Conservation (phyloP, 2,113 vertebrate genomes). For the Eidolon helvum region DNA sequence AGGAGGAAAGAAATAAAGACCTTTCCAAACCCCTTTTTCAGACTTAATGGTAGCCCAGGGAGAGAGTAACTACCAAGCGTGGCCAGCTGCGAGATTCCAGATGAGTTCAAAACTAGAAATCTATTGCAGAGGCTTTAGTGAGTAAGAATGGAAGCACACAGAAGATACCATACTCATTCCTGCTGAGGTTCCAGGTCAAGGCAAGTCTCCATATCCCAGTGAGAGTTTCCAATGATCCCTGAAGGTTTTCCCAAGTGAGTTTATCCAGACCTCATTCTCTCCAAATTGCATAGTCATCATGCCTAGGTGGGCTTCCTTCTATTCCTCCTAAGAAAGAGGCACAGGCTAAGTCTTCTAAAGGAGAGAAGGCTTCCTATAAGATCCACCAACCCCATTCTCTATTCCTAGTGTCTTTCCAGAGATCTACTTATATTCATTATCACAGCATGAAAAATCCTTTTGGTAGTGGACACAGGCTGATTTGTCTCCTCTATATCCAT, state of each 20-base stretch:
- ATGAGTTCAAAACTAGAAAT: background rate
- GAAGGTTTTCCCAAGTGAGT: background rate
- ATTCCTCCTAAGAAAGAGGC: background rate
- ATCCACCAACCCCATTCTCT: background rate
- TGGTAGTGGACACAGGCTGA: background rate
- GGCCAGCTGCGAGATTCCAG: background rate
- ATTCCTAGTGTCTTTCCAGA: background rate
- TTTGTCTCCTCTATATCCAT: background rate
- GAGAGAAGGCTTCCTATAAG: background rate
- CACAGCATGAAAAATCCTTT: background rate
- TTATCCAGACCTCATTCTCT: background rate
- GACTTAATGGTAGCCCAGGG: background rate
- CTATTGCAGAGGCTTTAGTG: background rate
- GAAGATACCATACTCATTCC: background rate
- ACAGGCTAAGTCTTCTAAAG: background rate
- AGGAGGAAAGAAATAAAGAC: slow-evolving; percentile 47
- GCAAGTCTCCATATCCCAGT: background rate
- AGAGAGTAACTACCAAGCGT: background rate
- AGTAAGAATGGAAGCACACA: background rate
- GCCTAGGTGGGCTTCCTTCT: background rate
- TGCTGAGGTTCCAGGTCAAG: background rate
- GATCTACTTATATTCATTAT: background rate
- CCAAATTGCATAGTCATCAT: background rate
- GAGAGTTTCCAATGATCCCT: background rate
- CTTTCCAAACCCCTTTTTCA: slow-evolving; percentile 42